A percentile compares a stretch with the other conserved stretches of the same genome.
phyloP scores from a whole-genome alignment of 2,888 invertebrate genomes.

The Chymomyza procnemis region DNA sequence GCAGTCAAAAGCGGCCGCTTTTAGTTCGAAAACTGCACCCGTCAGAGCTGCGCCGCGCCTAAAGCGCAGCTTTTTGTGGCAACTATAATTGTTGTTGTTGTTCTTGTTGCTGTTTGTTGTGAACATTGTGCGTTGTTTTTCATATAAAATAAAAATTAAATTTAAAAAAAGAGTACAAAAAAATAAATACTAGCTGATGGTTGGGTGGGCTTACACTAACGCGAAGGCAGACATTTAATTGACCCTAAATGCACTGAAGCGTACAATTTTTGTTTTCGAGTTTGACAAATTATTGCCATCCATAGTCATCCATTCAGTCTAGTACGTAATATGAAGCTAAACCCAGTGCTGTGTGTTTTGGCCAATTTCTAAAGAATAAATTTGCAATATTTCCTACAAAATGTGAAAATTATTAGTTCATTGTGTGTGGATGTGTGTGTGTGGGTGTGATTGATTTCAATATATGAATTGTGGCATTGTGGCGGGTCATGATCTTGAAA shows the following conservation, averaged over 20 bases:
- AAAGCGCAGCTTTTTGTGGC: constrained; percentile 6
- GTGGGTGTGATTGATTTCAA: neutral
- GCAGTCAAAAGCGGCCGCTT: constrained; percentile 7
- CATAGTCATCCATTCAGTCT: neutral
- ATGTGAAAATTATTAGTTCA: neutral
- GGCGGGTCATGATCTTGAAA: neutral
- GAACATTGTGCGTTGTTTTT: constrained; percentile 14
- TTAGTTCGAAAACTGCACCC: constrained; percentile 49
- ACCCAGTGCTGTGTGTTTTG: neutral
- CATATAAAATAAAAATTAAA: neutral
- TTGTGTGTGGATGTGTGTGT: neutral
- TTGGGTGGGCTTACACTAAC: constrained; percentile 35
- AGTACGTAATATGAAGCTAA: constrained; percentile 3
- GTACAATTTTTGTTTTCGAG: constrained; percentile 31
- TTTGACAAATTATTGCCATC: constrained; percentile 8
- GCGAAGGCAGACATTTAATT: constrained; percentile 61
- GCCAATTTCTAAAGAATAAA: neutral
- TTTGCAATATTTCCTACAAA: constrained; percentile 5
- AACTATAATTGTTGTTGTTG: constrained; percentile 47
- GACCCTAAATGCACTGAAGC: constrained; percentile 68
- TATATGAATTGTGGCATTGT: neutral
- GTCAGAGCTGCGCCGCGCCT: constrained; percentile 28
- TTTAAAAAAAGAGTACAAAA: constrained; percentile 8
- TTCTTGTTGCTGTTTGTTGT: constrained; percentile 40
- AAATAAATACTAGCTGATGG: constrained; percentile 7